Conservation (phyloP, 2,888 invertebrate genomes). For the Acanthoscelides obtectus region DNA sequence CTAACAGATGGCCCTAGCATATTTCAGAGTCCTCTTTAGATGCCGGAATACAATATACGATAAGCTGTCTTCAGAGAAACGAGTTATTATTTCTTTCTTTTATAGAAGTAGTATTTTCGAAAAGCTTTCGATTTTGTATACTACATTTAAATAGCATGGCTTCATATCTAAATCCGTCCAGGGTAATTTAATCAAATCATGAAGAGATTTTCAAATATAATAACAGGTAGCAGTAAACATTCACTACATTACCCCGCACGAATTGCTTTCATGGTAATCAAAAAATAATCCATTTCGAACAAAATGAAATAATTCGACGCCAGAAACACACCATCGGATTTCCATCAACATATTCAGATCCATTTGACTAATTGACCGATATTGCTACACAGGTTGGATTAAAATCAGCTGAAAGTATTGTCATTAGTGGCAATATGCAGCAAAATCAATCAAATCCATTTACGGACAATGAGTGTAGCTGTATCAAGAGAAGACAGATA, state of each 20-base stretch:
- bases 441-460: not conserved
- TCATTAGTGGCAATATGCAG: not conserved
- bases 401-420: not conserved
- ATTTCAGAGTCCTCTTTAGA: too few relatives aligned
- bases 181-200: too few relatives aligned
- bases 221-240: not conserved
- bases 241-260: not conserved
- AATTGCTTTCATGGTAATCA: not conserved
- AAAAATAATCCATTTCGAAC: not conserved
- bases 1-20: too few relatives aligned
- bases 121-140: too few relatives aligned
- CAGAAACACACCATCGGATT: not conserved
- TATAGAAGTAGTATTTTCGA: too few relatives aligned
- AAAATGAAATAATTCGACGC: not conserved
- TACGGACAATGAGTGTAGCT: too few relatives aligned
- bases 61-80: too few relatives aligned
- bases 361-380: not conserved
- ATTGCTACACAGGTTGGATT: not conserved
- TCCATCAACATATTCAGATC: not conserved
- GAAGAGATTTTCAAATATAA: not conserved
- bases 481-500: too few relatives aligned
- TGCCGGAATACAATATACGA: too few relatives aligned
- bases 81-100: too few relatives aligned
- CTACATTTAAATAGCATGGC: too few relatives aligned
- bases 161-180: too few relatives aligned